Base-by-base conservation (phyloP, 2,888 invertebrate genomes). In the Harpalus rufipes region DNA sequence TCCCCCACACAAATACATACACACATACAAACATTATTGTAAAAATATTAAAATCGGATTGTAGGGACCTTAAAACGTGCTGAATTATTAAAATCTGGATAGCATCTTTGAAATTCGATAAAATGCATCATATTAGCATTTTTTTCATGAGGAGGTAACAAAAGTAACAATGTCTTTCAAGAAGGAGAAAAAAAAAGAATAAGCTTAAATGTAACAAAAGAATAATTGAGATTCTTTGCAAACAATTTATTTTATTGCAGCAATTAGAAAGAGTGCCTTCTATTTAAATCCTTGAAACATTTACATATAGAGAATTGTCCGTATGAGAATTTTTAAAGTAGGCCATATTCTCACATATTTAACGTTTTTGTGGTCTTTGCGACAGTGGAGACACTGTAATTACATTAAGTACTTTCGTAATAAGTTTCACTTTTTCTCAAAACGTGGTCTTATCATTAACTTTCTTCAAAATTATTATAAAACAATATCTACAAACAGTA, bases 381-480 rank as follows among this genome's bases (percentile, higher is more conserved):
- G 32, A 68, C 25, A 68, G 39, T 68, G 68, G 68, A 39, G 25
- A 63, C 21, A 63, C 39, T 39, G 32, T 68, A 68, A 68, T 68
- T 68, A 68, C 39, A 68, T 68, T 39, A 68, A 25, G 10, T 32
- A 39, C 68, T 68, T 68, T 39, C 39, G 68, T 39, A 39, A 68
- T 39, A 32, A 68, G 68, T 68, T 68, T 68, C 68, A 68, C 68
- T 68, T 68, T 51, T 68, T 68, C 68, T 68, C 32, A 68, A 68
- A 68, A 39, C 41, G 14, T 68, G 39, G 25, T 32, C 6, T 68
- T 68, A 68, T 68, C 68, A 14, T 68, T 68, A 39, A 25, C 14
- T 68, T 63, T 63, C 16, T 18, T 59, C 7, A 3, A 18, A 51
- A 51, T 51, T 12, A 51, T 8, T 51, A 51, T 51, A 32, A 32